These are phyloP conservation scores for Trissolcus brochymenae DNA, from an alignment of 2,888 invertebrate species.

Conservation along the genomic window DNA sequence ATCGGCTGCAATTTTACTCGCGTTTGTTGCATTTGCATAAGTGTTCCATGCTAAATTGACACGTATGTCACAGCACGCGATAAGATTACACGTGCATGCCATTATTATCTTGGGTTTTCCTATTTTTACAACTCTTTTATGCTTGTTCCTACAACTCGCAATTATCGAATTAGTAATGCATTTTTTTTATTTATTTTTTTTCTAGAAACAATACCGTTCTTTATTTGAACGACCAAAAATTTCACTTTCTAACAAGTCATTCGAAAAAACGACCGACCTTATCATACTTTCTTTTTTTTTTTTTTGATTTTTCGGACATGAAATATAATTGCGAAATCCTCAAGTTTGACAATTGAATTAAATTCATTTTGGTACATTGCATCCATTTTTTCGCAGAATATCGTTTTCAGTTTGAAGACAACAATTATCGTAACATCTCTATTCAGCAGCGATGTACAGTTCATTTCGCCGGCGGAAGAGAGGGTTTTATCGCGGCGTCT, in stretches of 20 bases:
- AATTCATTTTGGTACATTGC: neutral
- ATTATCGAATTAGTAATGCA: neutral
- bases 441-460: slow-evolving; percentile 42
- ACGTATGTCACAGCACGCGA: neutral
- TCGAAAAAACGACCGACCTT: too few relatives aligned
- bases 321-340: neutral
- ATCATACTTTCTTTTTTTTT: neutral
- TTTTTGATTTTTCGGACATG: neutral
- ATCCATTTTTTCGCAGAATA: neutral
- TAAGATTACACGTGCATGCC: neutral
- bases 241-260: too few relatives aligned
- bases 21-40: neutral
- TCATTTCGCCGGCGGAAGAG: slow-evolving; percentile 50
- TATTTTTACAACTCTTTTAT: slow-evolving; percentile 5
- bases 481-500: slow-evolving; percentile 43
- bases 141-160: neutral
- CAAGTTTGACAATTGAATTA: neutral
- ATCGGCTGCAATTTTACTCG: slow-evolving; percentile 22
- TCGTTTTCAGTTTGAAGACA: slow-evolving; percentile 7
- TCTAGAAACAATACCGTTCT: too few relatives aligned
- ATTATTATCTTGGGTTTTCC: neutral
- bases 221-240: too few relatives aligned
- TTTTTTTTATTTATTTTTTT: too few relatives aligned
- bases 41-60: slow-evolving; percentile 1
- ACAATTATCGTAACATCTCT: slow-evolving; percentile 47